Conservation (phyloP, 2,888 invertebrate species). For the Aelia acuminata region DNA sequence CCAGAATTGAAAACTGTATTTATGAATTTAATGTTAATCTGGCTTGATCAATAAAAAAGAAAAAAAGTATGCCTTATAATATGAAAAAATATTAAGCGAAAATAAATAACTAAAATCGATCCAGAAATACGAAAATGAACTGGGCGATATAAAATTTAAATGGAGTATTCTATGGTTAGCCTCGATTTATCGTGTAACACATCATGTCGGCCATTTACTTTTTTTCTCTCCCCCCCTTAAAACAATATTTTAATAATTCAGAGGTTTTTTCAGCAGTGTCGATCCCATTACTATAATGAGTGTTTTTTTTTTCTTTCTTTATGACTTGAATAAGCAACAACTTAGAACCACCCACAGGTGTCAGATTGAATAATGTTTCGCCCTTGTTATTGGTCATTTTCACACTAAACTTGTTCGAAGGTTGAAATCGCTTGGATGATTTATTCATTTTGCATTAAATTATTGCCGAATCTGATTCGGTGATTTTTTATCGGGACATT, state of each 20-base stretch:
- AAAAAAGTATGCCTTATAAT: no score
- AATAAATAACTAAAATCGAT: background rate
- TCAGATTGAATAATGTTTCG: background rate
- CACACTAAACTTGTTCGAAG: background rate
- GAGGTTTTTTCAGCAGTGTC: background rate
- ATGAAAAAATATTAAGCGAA: background rate
- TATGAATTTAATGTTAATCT: no score
- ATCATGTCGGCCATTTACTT: background rate
- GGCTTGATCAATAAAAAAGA: background rate
- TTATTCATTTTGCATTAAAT: background rate
- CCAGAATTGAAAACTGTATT: no score
- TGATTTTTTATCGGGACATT: no score
- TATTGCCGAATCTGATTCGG: no score
- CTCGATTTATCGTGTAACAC: background rate
- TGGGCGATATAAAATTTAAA: no score
- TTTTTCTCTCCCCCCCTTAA: background rate
- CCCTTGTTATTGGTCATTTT: background rate
- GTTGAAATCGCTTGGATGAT: background rate
- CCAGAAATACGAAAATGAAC: no score
- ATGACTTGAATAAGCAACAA: background rate
- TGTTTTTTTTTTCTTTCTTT: background rate
- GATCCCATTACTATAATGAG: conserved; percentile 26
- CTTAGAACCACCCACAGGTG: background rate
- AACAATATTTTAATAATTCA: conserved; percentile 35
- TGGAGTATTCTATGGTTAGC: background rate